Base-by-base conservation (phyloP, 2,888 invertebrate genomes). In the Drosophila pseudotalamancana region DNA sequence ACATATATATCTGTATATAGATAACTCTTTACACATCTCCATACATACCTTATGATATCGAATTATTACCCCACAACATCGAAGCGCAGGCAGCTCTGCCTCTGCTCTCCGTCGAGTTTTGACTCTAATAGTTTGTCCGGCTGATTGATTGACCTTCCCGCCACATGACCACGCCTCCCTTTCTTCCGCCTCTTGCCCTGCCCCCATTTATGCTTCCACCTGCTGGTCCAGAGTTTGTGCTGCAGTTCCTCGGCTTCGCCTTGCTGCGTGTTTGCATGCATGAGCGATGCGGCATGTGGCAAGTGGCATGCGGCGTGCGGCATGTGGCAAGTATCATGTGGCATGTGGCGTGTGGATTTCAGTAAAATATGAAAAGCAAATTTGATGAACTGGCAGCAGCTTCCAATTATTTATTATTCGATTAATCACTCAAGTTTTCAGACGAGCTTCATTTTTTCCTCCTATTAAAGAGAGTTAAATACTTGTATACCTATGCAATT, bases 81-180 rank as follows among this genome's bases (percentile, higher is more conserved):
- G n/a, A n/a, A n/a, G n/a, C n/a, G n/a, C n/a, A 43, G n/a, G 29
- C 18, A 43, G n/a, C 3, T 29, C 18, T 23, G 43, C 43, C n/a
- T n/a, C 23, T 5, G n/a, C 27, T 14, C 23, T 18, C 14, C 4
- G 27, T 43, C 43, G 29, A 29, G 45, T 53, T 55, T 42, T 59
- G 45, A 29, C 39, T 66, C 46, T 66, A 74, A 78, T 78, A 82
- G 86, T 62, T 73, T 54, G 63, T 49, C 59, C 78, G 49, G 48
- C 66, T 82, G 86, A 86, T 79, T 62, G 86, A 86, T 79, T 75
- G 60, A 54, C 51, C 29, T 66, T 56, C 51, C 45, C 42, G 4
- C 49, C 25, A 6, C 11, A 16, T 18, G 16, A 16, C 27, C 27
- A 27, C 11, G 16, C 48, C 23, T 40, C 34, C 48, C 8, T 18